Evolutionary conservation across 2,888 invertebrate genomes (phyloP), one percentile per base, ranked within the genome.

Genomic region (Acanthacorydalis orientalis): DNA sequence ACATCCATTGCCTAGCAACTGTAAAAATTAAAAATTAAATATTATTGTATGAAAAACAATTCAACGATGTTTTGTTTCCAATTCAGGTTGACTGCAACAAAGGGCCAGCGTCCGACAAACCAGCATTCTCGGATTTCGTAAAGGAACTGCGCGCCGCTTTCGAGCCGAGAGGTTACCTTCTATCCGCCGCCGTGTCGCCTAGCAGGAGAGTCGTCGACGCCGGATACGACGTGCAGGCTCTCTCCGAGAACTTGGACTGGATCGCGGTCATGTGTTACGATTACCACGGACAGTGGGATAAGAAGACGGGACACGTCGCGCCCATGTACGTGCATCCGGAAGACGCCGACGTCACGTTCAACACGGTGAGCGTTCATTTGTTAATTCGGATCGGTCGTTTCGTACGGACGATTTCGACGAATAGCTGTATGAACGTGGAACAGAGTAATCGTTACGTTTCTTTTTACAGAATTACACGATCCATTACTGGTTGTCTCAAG

Each of bases 231-330:
- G 81, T 91, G 0, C 78, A 83, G 1, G 64, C 72, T 0, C 60
- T 91, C n/a, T 78, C 84, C 0, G 68, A 73, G 50, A 80, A 87
- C 59, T 71, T 91, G 50, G 88, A 90, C 61, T 90, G 89, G 87
- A 88, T 92, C 53, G 80, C 89, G 1, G 78, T 92, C 1, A 91
- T 92, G 90, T 77, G 86, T 1, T 91, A 91, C 59, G 91, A 92
- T 59, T 90, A 83, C 59, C 89, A 90, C 56, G 91, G 90, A 0
- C 88, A 89, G 58, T 90, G 89, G 89, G 90, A 90, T 58, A 86
- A 87, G 62, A 78, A 80, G 54, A 91, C 90, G 0, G 91, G 90
- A 0, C 91, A 92, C 59, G 81, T 90, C 3, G 83, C 91, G 0
- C 91, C 90, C 2, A 82, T 92, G 77, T 90, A 87, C 54, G 70